Base-by-base conservation (phyloP, 1,140 invertebrate species). In the Plectrocnemia conspersa region DNA sequence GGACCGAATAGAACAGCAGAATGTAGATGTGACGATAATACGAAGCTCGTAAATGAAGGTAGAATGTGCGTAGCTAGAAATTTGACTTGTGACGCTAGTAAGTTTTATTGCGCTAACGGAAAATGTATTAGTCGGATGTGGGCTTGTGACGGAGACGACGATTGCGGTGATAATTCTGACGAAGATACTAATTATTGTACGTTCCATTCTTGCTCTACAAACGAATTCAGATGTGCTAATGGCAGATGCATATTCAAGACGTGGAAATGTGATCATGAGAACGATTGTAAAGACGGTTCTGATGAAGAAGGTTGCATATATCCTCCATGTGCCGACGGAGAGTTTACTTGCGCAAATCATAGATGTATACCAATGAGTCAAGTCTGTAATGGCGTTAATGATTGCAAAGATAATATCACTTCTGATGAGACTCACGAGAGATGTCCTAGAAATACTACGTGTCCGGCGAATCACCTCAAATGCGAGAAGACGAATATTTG, bases 71-170 rank as follows among this genome's bases (percentile, higher is more conserved):
- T 91, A 0, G 77, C 86, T 0, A 85, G 88, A 53, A 95, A 94
- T 63, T 79, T 89, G 2, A 93, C 87, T 0, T 98, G 95, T 68
- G 89, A 93, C 62, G 70, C 80, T 0, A 85, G 82, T 59, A 95
- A 97, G 68, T 98, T 97, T 71, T 88, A 90, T 58, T 99, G 97
- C 67, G 80, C 81, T 9, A 97, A 97, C 69, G 93, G 92, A 5
- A 88, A 93, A 64, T 99, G 96, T 65, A 95, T 98, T 50, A 91
- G 89, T 0, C 75, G 91, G 41, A 88, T 96, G 79, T 98, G 94
- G 91, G 88, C 93, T 2, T 99, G 96, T 70, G 95, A 98, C 69
- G 89, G 90, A 0, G 93, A 97, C 59, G 88, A 94, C 61, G 91
- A 97, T 64, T 97, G 95, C 66, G 89, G 90, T 0, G 97, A 99